A percentile compares a stretch with the other conserved stretches of the same genome.
Evolutionary conservation across 1,140 invertebrate genomes (phyloP).

Genomic region (Euwallacea fornicatus): DNA sequence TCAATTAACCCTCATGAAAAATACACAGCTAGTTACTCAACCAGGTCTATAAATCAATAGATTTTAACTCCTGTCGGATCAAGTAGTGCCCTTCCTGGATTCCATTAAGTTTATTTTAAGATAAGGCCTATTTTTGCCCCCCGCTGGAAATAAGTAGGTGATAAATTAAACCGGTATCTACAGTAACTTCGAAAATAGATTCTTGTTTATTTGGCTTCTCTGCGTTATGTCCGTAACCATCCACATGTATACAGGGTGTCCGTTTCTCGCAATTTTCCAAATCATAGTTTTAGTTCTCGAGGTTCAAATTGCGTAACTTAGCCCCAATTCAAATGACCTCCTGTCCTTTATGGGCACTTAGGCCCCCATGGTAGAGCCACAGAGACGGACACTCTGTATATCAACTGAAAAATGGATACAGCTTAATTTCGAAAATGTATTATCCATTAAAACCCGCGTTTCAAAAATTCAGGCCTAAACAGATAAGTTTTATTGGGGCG

Average conservation of each 20-base stretch:
- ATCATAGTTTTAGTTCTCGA: neutral
- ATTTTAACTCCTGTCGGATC: neutral
- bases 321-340: neutral
- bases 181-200: neutral
- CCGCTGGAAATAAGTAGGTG: neutral
- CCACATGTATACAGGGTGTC: neutral
- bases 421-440: too few relatives aligned
- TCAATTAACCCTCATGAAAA: neutral
- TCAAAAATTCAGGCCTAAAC: too few relatives aligned
- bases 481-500: too few relatives aligned
- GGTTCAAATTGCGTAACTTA: neutral
- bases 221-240: neutral
- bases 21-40: neutral
- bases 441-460: too few relatives aligned
- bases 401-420: too few relatives aligned
- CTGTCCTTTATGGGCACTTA: too few relatives aligned
- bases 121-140: neutral
- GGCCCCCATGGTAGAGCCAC: too few relatives aligned
- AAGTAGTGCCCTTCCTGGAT: neutral
- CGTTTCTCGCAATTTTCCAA: neutral
- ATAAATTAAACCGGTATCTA: constrained; percentile 1
- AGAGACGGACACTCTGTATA: too few relatives aligned
- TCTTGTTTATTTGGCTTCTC: constrained; percentile 1
- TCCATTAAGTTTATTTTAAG: neutral
- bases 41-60: constrained; percentile 1